phyloP scores from a whole-genome alignment of 2,113 vertebrate genomes.

The Gavia stellata region DNA sequence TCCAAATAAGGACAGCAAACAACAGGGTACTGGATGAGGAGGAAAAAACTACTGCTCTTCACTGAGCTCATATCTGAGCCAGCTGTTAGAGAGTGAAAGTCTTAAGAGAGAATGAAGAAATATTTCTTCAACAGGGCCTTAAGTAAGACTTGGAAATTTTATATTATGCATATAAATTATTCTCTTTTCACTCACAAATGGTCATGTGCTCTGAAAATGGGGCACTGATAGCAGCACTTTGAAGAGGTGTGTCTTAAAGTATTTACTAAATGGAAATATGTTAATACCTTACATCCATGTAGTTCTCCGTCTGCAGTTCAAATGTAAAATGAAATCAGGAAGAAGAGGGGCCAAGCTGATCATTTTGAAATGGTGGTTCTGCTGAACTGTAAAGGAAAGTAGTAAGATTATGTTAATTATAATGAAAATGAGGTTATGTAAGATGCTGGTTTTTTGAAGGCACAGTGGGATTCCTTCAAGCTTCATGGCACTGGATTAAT shows the following conservation, averaged over 20 bases:
- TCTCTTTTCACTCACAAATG: background rate
- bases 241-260: background rate
- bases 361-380: background rate
- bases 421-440: background rate
- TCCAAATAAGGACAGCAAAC: background rate
- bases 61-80: background rate
- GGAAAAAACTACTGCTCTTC: background rate
- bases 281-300: background rate
- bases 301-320: background rate
- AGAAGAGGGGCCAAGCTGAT: background rate
- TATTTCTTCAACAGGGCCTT: background rate
- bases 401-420: background rate
- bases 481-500: background rate
- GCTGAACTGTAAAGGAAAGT: background rate
- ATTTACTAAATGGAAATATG: background rate
- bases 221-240: background rate
- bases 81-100: background rate
- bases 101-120: background rate
- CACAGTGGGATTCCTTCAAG: background rate
- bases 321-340: background rate
- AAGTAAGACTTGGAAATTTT: background rate
- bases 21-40: background rate
- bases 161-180: background rate
- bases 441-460: background rate
- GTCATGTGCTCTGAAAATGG: background rate